Base-by-base conservation (phyloP, 2,113 vertebrate species). In the Lepus americanus region DNA sequence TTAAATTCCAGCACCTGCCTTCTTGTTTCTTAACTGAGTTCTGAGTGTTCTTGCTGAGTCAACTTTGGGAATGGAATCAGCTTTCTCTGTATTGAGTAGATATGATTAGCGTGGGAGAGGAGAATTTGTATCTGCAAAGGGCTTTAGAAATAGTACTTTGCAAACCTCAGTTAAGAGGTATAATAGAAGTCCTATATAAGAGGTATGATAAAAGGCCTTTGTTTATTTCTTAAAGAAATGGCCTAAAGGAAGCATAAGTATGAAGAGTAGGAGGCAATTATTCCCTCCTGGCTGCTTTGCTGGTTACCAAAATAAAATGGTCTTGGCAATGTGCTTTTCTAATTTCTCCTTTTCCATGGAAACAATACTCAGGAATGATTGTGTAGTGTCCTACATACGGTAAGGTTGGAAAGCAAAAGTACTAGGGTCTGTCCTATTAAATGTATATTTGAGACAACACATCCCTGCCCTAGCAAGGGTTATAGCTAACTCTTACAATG, bases 211-310 rank as follows among this genome's bases (percentile, higher is more conserved):
- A 91, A 93, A 5, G 20, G 1, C 16, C 10, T 95, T 82, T 78
- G 44, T 95, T 90, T 95, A 59, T 78, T 94, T 95, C 44, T 95
- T 78, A 96, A 36, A 92, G 27, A 77, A 63, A 89, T 20, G 90
- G 9, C 12, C 59, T 91, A 59, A 59, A 94, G 19, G 25, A 88
- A 63, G 55, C 19, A 73, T 17, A 44, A 5, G 33, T 91, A 94
- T 86, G 33, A 91, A 95, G n/a, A 76, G 7, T 81, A 61, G 31
- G n/a, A 66, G 10, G 10, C 8, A 67, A 44, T 88, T 88, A 25
- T 13, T 94, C 13, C 3, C 33, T 83, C 44, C 66, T 86, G n/a
- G 39, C 19, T 86, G 36, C 33, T 55, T 79, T 90, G n/a, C 44
- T 79, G 83, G n/a, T 23, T 6, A 17, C 1, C 13, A 39, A 72